These are phyloP conservation scores for Ridgeia piscesae DNA, from an alignment of 1,140 invertebrate genomes.

Conservation along the genomic window DNA sequence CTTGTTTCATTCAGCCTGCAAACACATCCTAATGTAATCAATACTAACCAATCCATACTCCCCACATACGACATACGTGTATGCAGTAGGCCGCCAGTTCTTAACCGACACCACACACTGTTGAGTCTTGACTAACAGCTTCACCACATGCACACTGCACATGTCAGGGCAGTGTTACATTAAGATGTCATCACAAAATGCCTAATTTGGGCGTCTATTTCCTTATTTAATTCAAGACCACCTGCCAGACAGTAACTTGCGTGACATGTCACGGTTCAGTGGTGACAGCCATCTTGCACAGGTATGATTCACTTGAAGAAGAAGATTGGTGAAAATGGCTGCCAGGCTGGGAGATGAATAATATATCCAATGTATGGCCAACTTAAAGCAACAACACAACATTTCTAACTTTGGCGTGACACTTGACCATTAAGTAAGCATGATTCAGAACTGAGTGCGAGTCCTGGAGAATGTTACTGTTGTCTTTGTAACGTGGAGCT, in stretches of 20 bases:
- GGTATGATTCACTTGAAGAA: too few relatives aligned
- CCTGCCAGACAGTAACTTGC: neutral
- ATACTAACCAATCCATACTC: neutral
- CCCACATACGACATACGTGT: neutral
- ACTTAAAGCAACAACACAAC: too few relatives aligned
- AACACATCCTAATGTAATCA: neutral
- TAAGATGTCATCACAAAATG: neutral
- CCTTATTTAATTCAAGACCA: neutral
- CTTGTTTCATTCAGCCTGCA: neutral
- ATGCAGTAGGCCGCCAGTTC: neutral
- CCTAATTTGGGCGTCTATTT: neutral
- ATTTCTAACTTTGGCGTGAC: too few relatives aligned
- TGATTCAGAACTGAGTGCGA: too few relatives aligned
- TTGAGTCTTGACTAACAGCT: neutral
- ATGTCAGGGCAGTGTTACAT: neutral
- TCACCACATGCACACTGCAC: neutral
- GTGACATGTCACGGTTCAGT: neutral
- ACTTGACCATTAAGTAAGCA: too few relatives aligned
- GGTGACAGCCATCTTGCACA: too few relatives aligned
- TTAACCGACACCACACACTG: neutral
- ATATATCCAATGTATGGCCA: too few relatives aligned
- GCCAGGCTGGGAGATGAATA: too few relatives aligned
- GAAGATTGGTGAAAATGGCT: too few relatives aligned
- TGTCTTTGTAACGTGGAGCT: too few relatives aligned
- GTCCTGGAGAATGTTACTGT: too few relatives aligned